A percentile compares a stretch with the other conserved stretches of the same genome.
These are phyloP conservation scores for Pogona vitticeps DNA, from an alignment of 2,113 vertebrate genomes.

Conservation along the genomic window DNA sequence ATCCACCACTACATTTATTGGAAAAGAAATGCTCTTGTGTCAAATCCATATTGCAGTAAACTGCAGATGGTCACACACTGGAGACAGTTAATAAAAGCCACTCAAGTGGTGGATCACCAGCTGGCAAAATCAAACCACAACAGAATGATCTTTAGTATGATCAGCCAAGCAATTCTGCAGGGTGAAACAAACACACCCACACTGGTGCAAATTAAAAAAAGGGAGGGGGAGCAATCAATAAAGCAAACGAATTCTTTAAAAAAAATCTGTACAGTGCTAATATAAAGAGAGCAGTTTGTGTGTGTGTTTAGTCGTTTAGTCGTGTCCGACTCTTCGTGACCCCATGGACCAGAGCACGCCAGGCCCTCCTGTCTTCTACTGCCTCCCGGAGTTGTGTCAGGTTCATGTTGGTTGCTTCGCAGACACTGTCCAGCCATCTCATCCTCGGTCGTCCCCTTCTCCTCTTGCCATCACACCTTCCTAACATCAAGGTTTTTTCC, in stretches of 20 bases:
- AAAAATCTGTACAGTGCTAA: neutral
- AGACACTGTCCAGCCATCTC: too few species aligned
- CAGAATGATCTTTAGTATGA: neutral
- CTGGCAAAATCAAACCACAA: fast-evolving
- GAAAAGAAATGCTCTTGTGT: neutral
- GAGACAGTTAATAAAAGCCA: neutral
- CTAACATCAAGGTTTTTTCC: too few species aligned
- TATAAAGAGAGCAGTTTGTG: neutral
- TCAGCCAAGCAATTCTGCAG: neutral
- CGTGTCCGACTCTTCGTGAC: too few species aligned
- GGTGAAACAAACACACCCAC: neutral
- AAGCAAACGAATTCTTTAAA: neutral
- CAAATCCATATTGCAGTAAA: neutral
- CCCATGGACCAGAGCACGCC: too few species aligned
- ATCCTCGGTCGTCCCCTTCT: too few species aligned
- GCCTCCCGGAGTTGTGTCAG: too few species aligned
- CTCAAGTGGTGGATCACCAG: neutral
- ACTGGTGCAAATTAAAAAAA: neutral
- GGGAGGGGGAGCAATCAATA: fast-evolving
- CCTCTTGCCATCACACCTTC: too few species aligned
- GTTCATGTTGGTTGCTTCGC: too few species aligned
- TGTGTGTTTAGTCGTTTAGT: too few species aligned
- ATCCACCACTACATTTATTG: neutral
- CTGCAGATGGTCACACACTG: neutral
- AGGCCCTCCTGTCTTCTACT: too few species aligned